phyloP scores from a whole-genome alignment of 2,888 invertebrate species.

The Anticlea derivata region DNA sequence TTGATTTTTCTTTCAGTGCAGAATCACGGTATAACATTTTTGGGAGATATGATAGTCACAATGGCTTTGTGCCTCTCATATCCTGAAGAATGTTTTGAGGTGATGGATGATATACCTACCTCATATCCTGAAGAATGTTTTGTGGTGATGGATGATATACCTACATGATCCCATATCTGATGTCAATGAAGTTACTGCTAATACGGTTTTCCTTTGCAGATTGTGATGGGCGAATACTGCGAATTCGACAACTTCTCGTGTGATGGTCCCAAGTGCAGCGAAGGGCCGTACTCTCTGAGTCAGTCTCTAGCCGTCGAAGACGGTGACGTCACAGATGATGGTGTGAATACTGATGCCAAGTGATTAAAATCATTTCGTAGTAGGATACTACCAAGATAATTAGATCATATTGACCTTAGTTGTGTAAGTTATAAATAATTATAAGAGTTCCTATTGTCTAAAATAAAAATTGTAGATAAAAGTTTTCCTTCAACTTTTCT shows the following conservation, averaged over 20 bases:
- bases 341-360: conserved; percentile 4
- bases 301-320: conserved; percentile 20
- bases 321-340: conserved; percentile 7
- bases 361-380: background rate
- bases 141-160: no score
- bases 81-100: no score
- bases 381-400: no score
- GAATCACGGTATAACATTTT: no score
- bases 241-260: conserved; percentile 77
- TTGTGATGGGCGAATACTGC: conserved; percentile 70
- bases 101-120: no score
- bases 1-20: no score
- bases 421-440: no score
- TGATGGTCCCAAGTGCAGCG: conserved; percentile 66
- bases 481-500: conserved; percentile 16
- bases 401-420: no score
- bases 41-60: no score
- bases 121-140: no score
- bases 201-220: conserved; percentile 54
- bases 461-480: conserved; percentile 5
- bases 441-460: conserved; percentile 22
- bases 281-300: conserved; percentile 66
- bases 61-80: no score
- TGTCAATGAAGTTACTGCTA: no score
- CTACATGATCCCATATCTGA: background rate